phyloP scores from a whole-genome alignment of 2,797 vertebrate species.

The Alosa sapidissima region DNA sequence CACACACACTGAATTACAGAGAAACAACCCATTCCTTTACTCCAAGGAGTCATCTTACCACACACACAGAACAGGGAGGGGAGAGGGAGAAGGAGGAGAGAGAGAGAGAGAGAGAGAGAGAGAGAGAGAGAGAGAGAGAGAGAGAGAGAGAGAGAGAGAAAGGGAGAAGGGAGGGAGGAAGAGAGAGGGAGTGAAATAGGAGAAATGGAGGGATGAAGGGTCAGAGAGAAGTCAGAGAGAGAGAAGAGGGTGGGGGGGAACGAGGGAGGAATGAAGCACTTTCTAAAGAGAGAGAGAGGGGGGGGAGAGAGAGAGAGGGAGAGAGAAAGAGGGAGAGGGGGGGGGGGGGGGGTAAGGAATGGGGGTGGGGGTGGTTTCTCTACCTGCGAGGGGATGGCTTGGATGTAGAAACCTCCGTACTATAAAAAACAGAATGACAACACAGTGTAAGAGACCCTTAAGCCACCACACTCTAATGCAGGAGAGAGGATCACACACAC shows the following conservation, averaged over 20 bases:
- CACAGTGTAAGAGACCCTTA: slow-evolving; percentile 55
- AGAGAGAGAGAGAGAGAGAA: neutral
- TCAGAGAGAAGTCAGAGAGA: neutral
- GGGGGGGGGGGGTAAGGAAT: slow-evolving; percentile 32
- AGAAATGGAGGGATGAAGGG: neutral
- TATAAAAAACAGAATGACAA: slow-evolving; percentile 66
- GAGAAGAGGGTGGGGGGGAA: neutral
- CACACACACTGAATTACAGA: neutral
- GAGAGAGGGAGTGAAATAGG: neutral
- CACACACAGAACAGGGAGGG: slow-evolving; percentile 1
- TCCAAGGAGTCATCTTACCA: neutral
- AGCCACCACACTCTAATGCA: slow-evolving; percentile 40
- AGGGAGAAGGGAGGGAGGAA: neutral
- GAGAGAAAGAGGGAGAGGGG: neutral
- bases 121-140: neutral
- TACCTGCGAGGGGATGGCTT: slow-evolving; percentile 63
- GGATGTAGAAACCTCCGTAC: slow-evolving; percentile 66
- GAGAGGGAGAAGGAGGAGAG: neutral
- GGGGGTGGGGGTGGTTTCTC: slow-evolving; percentile 47
- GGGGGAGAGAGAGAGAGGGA: neutral
- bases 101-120: slow-evolving; percentile 1
- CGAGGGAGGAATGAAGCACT: neutral
- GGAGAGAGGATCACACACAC: slow-evolving; percentile 38
- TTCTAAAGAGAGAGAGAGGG: neutral
- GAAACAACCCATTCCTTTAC: neutral